Conservation (phyloP, 2,888 invertebrate genomes). For the Smittia sp. region DNA sequence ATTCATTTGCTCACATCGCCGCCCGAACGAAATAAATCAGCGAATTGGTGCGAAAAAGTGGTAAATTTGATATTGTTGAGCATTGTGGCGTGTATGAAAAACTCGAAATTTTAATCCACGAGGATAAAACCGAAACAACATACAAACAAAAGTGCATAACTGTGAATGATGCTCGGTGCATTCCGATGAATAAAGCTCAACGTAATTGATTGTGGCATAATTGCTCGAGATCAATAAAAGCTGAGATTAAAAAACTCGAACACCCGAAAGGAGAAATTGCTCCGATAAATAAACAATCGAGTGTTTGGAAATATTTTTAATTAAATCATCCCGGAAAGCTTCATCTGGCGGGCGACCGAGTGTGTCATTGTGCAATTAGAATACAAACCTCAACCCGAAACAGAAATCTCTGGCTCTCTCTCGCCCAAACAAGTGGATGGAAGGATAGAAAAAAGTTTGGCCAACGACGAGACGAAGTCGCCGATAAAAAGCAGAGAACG, state of each 20-base stretch:
- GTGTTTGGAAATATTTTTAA: not conserved
- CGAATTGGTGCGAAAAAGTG: not conserved
- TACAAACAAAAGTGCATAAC: too few species aligned
- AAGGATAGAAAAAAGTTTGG: too few species aligned
- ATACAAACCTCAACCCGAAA: too few species aligned
- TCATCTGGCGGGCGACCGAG: not conserved
- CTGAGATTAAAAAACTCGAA: too few species aligned
- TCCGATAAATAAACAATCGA: not conserved
- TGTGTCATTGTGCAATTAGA: slow-evolving; percentile 3
- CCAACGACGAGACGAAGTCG: not conserved
- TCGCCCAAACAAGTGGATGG: too few species aligned
- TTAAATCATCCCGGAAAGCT: too few species aligned
- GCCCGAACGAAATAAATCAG: not conserved
- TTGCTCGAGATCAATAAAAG: not conserved
- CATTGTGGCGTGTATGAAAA: not conserved
- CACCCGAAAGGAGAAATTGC: too few species aligned
- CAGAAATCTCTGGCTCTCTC: too few species aligned
- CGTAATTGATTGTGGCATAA: not conserved
- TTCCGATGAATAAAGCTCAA: too few species aligned
- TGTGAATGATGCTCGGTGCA: too few species aligned
- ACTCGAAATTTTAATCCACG: not conserved
- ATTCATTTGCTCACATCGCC: not conserved
- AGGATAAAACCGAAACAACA: too few species aligned
- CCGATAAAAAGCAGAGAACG: slow-evolving; percentile 31
- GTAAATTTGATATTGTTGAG: not conserved